Evolutionary conservation across 2,797 vertebrate genomes (phyloP).

Genomic region (Enteromius unitaeniatus): DNA sequence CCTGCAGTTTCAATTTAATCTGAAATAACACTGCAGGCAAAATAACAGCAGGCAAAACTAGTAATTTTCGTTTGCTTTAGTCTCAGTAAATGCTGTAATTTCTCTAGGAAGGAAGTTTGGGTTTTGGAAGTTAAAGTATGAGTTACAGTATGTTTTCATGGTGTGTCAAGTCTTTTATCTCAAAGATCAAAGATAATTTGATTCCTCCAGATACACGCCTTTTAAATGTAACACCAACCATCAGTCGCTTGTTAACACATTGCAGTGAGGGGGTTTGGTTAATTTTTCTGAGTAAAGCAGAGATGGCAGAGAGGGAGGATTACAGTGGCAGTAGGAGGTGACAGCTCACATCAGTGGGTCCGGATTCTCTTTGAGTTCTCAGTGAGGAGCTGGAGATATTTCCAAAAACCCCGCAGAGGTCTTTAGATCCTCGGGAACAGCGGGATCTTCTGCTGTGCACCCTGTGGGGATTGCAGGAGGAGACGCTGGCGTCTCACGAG

Average conservation of each 20-base stretch:
- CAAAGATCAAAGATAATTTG: not conserved
- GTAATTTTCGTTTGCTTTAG: not conserved
- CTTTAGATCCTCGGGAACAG: slow-evolving; percentile 31
- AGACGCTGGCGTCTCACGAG: not conserved
- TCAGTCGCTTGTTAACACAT: not conserved
- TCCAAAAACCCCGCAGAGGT: slow-evolving; percentile 3
- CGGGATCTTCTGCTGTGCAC: slow-evolving; percentile 9
- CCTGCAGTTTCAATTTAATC: not conserved
- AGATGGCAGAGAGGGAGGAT: not conserved
- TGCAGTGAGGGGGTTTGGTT: slow-evolving; percentile 13
- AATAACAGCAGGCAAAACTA: not conserved
- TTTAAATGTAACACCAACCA: not conserved
- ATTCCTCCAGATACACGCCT: slow-evolving; percentile 1
- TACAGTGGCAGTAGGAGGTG: slow-evolving; percentile 7
- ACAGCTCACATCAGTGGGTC: slow-evolving; percentile 24
- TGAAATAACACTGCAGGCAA: not conserved
- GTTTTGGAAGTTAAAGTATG: not conserved
- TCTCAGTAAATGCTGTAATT: not conserved
- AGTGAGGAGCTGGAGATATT: slow-evolving; percentile 15
- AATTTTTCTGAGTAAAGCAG: not conserved
- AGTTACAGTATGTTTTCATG: not conserved
- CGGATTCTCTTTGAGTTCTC: slow-evolving; percentile 12
- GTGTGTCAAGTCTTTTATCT: not conserved
- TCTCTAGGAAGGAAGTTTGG: not conserved
- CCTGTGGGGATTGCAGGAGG: slow-evolving; percentile 15